These are phyloP conservation scores for Psittacus erithacus DNA, from an alignment of 2,113 vertebrate species.

Conservation along the genomic window DNA sequence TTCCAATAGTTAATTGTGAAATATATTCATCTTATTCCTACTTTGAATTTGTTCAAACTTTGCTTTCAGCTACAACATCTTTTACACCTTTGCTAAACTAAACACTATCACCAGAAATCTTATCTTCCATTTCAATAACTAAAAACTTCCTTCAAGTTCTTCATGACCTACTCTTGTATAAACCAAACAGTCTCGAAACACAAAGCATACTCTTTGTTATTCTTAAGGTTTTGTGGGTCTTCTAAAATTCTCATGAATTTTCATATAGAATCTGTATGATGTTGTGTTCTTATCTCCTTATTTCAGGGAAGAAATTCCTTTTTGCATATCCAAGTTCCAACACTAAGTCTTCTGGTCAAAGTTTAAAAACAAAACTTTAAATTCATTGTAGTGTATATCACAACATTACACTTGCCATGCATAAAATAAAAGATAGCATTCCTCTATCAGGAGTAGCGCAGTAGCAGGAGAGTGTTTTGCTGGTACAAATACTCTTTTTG, in stretches of 20 bases:
- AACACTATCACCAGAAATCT: neutral
- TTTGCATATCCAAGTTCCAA: neutral
- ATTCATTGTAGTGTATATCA: neutral
- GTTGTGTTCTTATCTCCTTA: neutral
- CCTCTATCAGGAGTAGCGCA: neutral
- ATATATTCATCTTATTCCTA: neutral
- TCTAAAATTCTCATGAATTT: neutral
- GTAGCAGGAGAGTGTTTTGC: neutral
- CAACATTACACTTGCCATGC: neutral
- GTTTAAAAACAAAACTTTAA: neutral
- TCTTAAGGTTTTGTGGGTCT: neutral
- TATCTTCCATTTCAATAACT: neutral
- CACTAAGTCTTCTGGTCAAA: neutral
- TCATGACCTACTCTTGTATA: neutral
- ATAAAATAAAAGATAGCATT: neutral
- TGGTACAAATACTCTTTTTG: neutral
- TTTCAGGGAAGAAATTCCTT: neutral
- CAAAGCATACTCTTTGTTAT: neutral
- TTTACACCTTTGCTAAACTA: neutral
- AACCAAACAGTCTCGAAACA: neutral
- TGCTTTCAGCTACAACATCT: neutral
- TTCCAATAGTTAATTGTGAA: neutral
- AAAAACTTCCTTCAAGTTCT: neutral
- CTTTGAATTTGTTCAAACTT: neutral
- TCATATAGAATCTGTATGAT: neutral